A percentile compares a stretch with the other conserved stretches of the same genome.
Evolutionary conservation across 2,113 vertebrate genomes (phyloP).

Genomic region (Brienomyrus longianalis): DNA sequence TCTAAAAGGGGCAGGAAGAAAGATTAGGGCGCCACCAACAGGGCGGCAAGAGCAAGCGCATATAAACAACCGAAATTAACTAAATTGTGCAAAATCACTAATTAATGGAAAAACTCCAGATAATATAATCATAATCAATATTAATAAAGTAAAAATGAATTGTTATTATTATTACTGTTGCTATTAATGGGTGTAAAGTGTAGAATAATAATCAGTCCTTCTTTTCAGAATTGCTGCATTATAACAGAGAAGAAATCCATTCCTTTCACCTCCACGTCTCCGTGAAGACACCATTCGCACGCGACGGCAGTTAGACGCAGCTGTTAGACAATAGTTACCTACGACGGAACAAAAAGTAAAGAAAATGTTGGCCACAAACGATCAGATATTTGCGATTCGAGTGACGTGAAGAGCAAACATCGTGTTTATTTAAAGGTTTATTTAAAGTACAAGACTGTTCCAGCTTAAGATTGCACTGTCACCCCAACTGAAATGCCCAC

Average conservation of each 20-base stretch:
- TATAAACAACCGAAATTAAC: neutral
- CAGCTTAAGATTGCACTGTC: neutral
- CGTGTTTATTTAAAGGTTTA: neutral
- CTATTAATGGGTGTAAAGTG: neutral
- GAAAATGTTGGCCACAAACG: neutral
- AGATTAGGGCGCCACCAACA: constrained; percentile 13
- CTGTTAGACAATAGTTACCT: neutral
- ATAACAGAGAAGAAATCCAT: neutral
- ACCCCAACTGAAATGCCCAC: neutral
- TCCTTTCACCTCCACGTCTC: neutral
- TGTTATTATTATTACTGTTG: neutral
- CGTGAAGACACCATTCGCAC: neutral
- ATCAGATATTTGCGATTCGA: neutral
- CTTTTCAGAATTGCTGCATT: neutral
- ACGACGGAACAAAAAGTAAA: neutral
- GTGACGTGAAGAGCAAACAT: neutral
- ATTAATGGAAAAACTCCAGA: neutral
- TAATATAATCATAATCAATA: neutral
- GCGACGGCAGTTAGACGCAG: neutral
- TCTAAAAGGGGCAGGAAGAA: constrained; percentile 19
- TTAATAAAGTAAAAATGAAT: neutral
- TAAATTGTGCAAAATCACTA: neutral
- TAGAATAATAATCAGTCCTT: neutral
- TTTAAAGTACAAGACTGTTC: neutral
- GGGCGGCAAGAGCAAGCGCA: neutral